Base-by-base conservation (phyloP, 2,888 invertebrate species). In the Bugula neritina region DNA sequence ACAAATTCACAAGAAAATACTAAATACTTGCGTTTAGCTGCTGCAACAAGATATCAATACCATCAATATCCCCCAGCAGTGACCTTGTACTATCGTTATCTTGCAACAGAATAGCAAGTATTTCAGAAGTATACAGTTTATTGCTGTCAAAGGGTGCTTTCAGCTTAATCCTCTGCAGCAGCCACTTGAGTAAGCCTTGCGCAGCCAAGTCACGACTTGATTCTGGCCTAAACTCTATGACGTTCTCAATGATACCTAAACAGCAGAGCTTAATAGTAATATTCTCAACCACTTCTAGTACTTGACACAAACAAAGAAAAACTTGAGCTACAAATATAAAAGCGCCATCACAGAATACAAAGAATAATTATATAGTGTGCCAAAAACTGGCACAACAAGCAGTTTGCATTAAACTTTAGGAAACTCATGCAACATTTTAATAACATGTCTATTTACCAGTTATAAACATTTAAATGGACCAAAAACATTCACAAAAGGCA, bases 101-200 rank as follows among this genome's bases (percentile, higher is more conserved):
- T 86, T 99, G 99, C 72, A 99, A 86, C 17, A 99, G 86, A 82
- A 99, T 96, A 23, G 97, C 94, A 69, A 99, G 86, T 76, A 99
- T 91, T 87, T 99, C 99, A 82, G 94, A 94, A 70, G 92, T 91
- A 85, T 97, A 99, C 69, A 98, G 86, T 85, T 96, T 97, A 84
- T 97, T 98, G 0, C 89, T 90, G 86, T 97, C 95, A 85, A 95
- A 97, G 13, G 94, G 93, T 69, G 91, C 87, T 86, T 96, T 94
- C 54, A 90, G 88, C 77, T 85, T 85, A 52, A 98, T 87, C 80
- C 97, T 88, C 83, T 93, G 92, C 1, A 99, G 86, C 73, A 99
- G 86, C 97, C 97, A 99, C 74, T 89, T 89, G 80, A 98, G 84
- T 69, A 98, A 87, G 3, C 95, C 95, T 86, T 95, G 93, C 81